phyloP scores from a whole-genome alignment of 1,140 invertebrate genomes.

The Hylaeus anthracinus region DNA sequence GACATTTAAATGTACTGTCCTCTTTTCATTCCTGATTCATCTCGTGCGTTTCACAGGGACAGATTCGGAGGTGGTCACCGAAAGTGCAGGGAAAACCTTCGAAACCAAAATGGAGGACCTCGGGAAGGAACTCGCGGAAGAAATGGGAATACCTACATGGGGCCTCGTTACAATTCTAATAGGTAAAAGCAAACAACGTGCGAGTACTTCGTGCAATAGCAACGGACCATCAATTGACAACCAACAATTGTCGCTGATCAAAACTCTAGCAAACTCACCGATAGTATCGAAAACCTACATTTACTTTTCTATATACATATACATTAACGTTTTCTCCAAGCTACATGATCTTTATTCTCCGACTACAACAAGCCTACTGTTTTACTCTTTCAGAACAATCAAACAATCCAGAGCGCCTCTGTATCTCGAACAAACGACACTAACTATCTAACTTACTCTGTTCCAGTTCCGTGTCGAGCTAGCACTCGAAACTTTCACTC shows the following conservation, averaged over 20 bases:
- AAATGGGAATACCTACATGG: conserved; percentile 87
- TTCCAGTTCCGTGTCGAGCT: conserved; percentile 14
- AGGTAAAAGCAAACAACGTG: conserved; percentile 76
- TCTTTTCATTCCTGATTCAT: no score
- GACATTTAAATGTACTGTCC: no score
- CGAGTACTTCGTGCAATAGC: not conserved
- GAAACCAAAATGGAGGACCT: conserved; percentile 75
- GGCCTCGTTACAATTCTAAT: conserved; percentile 87
- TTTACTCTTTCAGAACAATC: conserved; percentile 19
- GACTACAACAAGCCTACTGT: not conserved
- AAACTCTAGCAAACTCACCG: no score
- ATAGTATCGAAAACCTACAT: no score
- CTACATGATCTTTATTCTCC: no score
- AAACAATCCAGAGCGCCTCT: not conserved
- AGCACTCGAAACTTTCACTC: not conserved
- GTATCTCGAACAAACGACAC: not conserved
- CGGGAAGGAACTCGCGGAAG: conserved; percentile 82
- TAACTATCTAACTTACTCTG: conserved; percentile 30
- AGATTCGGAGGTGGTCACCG: conserved; percentile 52
- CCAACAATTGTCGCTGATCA: not conserved
- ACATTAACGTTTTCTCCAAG: no score
- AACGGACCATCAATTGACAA: not conserved
- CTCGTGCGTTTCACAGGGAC: conserved; percentile 27
- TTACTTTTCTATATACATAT: no score
- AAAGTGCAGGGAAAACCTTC: conserved; percentile 63